Base-by-base conservation (phyloP, 2,888 invertebrate genomes). In the Sylvicola cinctus region DNA sequence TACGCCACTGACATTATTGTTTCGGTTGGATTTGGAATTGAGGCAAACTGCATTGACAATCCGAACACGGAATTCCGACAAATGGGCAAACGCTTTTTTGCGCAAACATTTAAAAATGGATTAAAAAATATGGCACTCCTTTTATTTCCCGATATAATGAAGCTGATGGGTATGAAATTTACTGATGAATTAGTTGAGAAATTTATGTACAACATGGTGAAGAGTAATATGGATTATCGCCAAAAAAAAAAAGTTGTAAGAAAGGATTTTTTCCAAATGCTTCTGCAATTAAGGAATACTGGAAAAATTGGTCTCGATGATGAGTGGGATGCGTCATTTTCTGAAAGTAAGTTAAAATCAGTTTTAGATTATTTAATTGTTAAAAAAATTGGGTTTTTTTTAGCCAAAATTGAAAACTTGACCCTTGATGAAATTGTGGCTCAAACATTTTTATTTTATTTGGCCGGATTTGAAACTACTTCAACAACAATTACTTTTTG, bases 381-480 rank as follows among this genome's bases (percentile, higher is more conserved):
- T n/a, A n/a, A n/a, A n/a, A n/a, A n/a, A n/a, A n/a, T n/a, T n/a
- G n/a, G n/a, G n/a, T n/a, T n/a, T n/a, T n/a, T n/a, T n/a, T n/a
- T n/a, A n/a, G n/a, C n/a, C n/a, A n/a, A n/a, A n/a, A n/a, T n/a
- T n/a, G n/a, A n/a, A n/a, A 40, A 35, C n/a, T n/a, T n/a, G n/a
- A n/a, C n/a, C n/a, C n/a, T n/a, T n/a, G n/a, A n/a, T n/a, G n/a
- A n/a, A n/a, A 20, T 38, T 12, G 42, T 42, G 8, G 45, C 51
- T 2, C 47, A 51, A 16, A 40, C 47, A 2, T 45, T 49, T 13
- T 36, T 50, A 5, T 49, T 53, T 35, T 48, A 50, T 36, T 27
- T 47, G 11, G 54, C 49, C 14, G 55, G 55, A 2, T 51, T 49
- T 28, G 52, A 53, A 38, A 50, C 53, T 3, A 46, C 50, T 1